These are phyloP conservation scores for Ceratoteleas bidentatus DNA, from an alignment of 1,140 invertebrate genomes.

Conservation along the genomic window DNA sequence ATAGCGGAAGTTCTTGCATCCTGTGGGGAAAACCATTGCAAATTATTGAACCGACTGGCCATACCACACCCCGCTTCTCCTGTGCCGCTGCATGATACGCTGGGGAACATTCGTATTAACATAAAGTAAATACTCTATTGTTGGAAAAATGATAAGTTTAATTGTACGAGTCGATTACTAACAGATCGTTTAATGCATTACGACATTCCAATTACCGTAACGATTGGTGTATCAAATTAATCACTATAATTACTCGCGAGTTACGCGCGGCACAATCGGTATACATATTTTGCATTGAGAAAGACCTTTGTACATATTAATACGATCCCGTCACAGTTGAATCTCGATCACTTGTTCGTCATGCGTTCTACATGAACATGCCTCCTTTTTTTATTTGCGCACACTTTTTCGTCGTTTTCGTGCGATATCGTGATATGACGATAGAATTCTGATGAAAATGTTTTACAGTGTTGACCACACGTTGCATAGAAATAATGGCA, in stretches of 20 bases:
- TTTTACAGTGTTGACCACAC: constrained; percentile 40
- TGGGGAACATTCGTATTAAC: constrained; percentile 69
- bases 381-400: constrained; percentile 15
- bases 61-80: constrained; percentile 28
- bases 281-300: constrained; percentile 6
- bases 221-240: constrained; percentile 11
- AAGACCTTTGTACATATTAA: constrained; percentile 31
- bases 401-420: constrained; percentile 32
- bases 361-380: constrained; percentile 32
- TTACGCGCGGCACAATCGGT: constrained; percentile 11
- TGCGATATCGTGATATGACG: constrained; percentile 43
- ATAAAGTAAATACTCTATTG: constrained; percentile 70
- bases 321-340: constrained; percentile 10
- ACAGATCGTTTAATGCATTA: constrained; percentile 7
- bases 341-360: constrained; percentile 37
- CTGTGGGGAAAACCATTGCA: constrained; percentile 61
- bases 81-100: constrained; percentile 19
- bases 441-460: constrained; percentile 46
- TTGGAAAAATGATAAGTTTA: constrained; percentile 69
- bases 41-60: constrained; percentile 72
- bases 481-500: constrained; percentile 40
- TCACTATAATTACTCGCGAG: constrained; percentile 7
- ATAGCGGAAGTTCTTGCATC: constrained; percentile 38
- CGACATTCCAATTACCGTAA: neutral
- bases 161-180: constrained; percentile 71